phyloP scores from a whole-genome alignment of 92 coral and sea anemone genomes.

The Epizoanthus stellaris region DNA sequence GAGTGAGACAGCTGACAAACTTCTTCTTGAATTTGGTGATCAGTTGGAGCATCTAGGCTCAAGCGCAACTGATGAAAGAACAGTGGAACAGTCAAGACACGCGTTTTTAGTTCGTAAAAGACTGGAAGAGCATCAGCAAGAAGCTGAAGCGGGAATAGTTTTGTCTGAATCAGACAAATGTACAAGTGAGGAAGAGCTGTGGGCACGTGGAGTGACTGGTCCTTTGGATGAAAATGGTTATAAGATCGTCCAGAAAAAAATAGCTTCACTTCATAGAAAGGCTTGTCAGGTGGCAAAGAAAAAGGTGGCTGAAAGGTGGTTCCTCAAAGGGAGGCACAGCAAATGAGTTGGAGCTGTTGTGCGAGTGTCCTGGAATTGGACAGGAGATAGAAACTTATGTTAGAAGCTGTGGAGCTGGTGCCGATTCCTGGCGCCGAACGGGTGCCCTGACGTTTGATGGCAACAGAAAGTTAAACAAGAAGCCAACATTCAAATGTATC shows the following conservation, averaged over 20 bases:
- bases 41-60: slow-evolving; percentile 26
- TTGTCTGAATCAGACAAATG: slow-evolving; percentile 50
- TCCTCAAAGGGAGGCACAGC: slow-evolving; percentile 57
- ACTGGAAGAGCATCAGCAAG: slow-evolving; percentile 37
- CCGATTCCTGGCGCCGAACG: slow-evolving; percentile 72
- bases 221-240: slow-evolving; percentile 40
- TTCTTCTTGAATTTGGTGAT: slow-evolving; percentile 47
- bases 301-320: slow-evolving; percentile 51
- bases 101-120: slow-evolving; percentile 39
- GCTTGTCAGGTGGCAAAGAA: slow-evolving; percentile 51
- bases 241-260: slow-evolving; percentile 47
- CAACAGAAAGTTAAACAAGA: slow-evolving; percentile 62
- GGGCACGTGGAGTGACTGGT: no score
- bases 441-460: slow-evolving; percentile 72
- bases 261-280: slow-evolving; percentile 63
- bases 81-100: slow-evolving; percentile 59
- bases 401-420: slow-evolving; percentile 54
- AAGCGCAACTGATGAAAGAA: slow-evolving; percentile 26
- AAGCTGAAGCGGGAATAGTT: slow-evolving; percentile 8
- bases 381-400: slow-evolving; percentile 63
- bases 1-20: slow-evolving; percentile 43
- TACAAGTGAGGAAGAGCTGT: slow-evolving; percentile 47
- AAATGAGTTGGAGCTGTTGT: slow-evolving; percentile 55
- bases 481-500: slow-evolving; percentile 65
- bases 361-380: slow-evolving; percentile 59